Percentiles rank a stretch among this genome's conserved stretches.
These are phyloP conservation scores for Callyntrura guangdongensis DNA, from an alignment of 2,888 invertebrate genomes.

Conservation along the genomic window DNA sequence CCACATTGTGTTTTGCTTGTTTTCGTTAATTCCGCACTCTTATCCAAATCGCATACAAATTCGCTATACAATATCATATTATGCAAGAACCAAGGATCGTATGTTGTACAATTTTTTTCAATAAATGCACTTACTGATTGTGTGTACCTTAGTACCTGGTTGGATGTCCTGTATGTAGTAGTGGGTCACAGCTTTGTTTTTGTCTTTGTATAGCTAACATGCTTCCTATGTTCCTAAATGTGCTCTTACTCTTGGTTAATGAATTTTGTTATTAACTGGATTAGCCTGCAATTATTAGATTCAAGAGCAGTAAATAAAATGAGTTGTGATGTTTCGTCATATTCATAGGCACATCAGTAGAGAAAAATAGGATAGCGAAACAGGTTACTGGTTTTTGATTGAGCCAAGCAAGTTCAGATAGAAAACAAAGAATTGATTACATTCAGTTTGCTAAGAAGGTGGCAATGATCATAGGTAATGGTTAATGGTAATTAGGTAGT, in stretches of 20 bases:
- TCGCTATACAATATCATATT: background rate
- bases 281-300: background rate
- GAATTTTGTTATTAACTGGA: background rate
- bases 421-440: background rate
- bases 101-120: background rate
- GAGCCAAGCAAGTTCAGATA: slow-evolving; percentile 27
- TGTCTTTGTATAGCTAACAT: background rate
- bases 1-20: slow-evolving; percentile 14
- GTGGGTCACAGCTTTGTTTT: background rate
- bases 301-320: slow-evolving; percentile 50
- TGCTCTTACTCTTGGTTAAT: background rate
- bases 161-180: slow-evolving; percentile 2
- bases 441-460: background rate
- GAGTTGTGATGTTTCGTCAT: slow-evolving; percentile 26
- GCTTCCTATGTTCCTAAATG: background rate
- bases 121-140: background rate
- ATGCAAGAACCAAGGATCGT: background rate
- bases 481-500: background rate
- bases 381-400: slow-evolving; percentile 23
- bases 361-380: slow-evolving; percentile 46
- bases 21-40: slow-evolving; percentile 32
- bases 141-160: background rate
- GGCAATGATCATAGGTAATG: slow-evolving; percentile 18
- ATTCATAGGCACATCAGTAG: slow-evolving; percentile 2
- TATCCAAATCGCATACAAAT: slow-evolving; percentile 14